Conservation (phyloP, 2,797 vertebrate genomes). For the Etheostoma perlongum region DNA sequence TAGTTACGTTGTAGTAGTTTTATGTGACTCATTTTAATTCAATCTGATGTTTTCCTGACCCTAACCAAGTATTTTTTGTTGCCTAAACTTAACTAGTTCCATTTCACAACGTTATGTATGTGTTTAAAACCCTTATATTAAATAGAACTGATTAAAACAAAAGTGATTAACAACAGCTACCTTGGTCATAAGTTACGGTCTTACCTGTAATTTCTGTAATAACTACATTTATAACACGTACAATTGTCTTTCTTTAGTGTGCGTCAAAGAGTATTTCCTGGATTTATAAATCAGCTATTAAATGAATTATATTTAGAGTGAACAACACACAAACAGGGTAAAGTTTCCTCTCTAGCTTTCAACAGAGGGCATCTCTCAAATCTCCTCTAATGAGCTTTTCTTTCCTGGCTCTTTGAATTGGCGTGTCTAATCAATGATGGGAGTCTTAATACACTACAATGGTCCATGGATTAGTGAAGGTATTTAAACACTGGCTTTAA, state of each 20-base stretch:
- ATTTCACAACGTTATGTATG: too few relatives aligned
- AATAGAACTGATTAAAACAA: too few relatives aligned
- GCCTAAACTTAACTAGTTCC: too few relatives aligned
- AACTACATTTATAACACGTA: neutral
- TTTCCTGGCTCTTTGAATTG: constrained; percentile 70
- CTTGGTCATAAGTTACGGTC: neutral
- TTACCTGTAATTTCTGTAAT: neutral
- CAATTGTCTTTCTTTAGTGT: neutral
- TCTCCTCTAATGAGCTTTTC: constrained; percentile 75
- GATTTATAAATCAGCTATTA: constrained; percentile 46
- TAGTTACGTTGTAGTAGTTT: too few relatives aligned
- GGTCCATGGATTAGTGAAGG: constrained; percentile 80
- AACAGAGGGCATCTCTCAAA: constrained; percentile 65
- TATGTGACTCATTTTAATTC: too few relatives aligned
- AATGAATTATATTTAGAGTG: constrained; percentile 46
- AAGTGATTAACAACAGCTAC: too few relatives aligned
- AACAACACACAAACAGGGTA: constrained; percentile 50
- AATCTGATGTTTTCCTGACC: too few relatives aligned
- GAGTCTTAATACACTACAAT: constrained; percentile 74
- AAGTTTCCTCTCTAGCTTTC: constrained; percentile 40
- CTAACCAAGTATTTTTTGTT: too few relatives aligned
- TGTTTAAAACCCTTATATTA: too few relatives aligned
- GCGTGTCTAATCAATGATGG: constrained; percentile 74
- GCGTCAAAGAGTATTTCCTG: constrained; percentile 9
- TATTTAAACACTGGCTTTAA: constrained; percentile 83